Evolutionary conservation across 2,797 vertebrate species (phyloP), one percentile per base, ranked within the genome.

Genomic region (Leptodactylus fallax): DNA sequence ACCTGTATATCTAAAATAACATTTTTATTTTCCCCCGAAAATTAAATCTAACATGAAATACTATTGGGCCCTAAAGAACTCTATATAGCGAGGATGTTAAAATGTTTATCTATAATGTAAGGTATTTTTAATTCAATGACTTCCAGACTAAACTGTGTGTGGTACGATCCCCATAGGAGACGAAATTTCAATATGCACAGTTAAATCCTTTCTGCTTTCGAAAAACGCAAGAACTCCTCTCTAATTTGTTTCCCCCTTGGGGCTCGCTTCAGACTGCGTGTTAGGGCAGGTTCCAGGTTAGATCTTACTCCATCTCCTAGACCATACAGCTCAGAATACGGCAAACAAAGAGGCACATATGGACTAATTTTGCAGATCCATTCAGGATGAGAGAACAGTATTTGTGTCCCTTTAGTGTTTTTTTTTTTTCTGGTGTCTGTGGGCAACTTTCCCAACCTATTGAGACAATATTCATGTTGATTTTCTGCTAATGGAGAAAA

Each of bases 401-500:
- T 49, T 45, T 5, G 0, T 72, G 81, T 81, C 61, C 67, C 90
- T 90, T 81, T 90, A 90, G 91, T 90, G 91, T 91, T 81, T 89
- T 90, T 21, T 89, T 90, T 21, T 86, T 87, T 74, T 86, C 53
- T 89, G 88, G 87, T 86, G 85, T 80, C 79, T 87, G 79, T 90
- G 83, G 85, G 89, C 85, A 90, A 86, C 67, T 88, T 0, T 0
- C 51, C 80, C 79, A 79, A 77, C 85, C 53, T 47, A 19, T 11
- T 8, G n/a, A 81, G 90, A 88, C 90, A 90, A 72, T 81, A 91
- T 90, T 92, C 92, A 90, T 90, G 86, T 45, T 90, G 89, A 89
- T 83, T 79, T 69, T 89, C 0, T 60, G 77, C 85, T 90, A 88
- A 85, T 87, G 79, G 89, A 82, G 92, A 93, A 93, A 93, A 83